Base-by-base conservation (phyloP, 30 jellyfish, hydroid and myxozoan species). In the Hydra vulgaris region DNA sequence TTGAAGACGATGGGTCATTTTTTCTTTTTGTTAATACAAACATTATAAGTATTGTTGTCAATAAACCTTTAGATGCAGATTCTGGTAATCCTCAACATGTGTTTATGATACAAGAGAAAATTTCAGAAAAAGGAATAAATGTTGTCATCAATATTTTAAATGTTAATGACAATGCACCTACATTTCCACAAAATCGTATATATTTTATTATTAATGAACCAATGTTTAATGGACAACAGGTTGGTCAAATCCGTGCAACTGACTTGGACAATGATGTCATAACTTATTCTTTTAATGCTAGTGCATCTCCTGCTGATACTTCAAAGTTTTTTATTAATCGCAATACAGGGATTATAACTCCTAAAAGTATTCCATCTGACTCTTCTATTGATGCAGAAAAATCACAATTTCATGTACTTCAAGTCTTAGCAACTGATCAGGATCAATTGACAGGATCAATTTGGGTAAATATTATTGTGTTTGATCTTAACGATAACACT, bases 401-500 rank as follows among this genome's bases (percentile, higher is more conserved):
- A 26, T 54, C 54, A 18, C 26, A 71, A 7, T 71, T 73, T 27
- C 80, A 79, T 66, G 54, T 76, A 7, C 19, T 89, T 23, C 27
- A 76, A 26, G 88, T 89, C 1, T 24, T 56, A 70, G 97, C 95
- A 26, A 22, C 73, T 26, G 97, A 89, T 69, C 72, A 76, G 15
- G 95, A 92, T 17, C 74, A 27, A 21, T 84, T 91, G 26, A 40
- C 61, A 3, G 61, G 61, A 40, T 40, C 61, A 40, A 40, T 40
- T 40, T 5, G 12, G 61, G 86, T 88, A 56, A 22, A 79, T 27
- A 80, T 88, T 20, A 71, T 55, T n/a, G 79, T 91, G 12, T 7
- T 79, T 21, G 97, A 91, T 54, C 73, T 91, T 21, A 91, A 91
- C 76, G 97, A 91, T 84, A 85, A 91, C 76, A 83, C 95, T 1